Percentiles rank a stretch among this genome's conserved stretches.
Evolutionary conservation across 92 coral and sea anemone species (phyloP).

Genomic region (Pocillopora meandrina): DNA sequence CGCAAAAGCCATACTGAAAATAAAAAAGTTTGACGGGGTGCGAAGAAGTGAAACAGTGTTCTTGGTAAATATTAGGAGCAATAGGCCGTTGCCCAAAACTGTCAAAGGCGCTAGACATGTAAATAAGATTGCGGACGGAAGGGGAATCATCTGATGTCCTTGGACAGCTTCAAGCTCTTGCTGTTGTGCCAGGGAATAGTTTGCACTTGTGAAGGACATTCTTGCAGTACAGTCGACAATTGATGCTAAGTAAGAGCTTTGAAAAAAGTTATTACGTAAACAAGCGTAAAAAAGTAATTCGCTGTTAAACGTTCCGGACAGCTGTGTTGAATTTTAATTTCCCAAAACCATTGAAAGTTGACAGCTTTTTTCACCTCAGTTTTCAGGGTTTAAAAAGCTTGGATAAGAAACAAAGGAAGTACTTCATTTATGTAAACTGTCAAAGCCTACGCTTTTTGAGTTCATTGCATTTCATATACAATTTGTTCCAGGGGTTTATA

Average conservation of each 20-base stretch:
- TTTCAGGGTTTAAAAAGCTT: neutral
- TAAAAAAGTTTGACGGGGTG: constrained; percentile 58
- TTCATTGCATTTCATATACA: neutral
- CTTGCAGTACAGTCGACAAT: neutral
- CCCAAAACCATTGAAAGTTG: neutral
- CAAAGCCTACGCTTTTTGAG: neutral
- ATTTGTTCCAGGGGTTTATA: neutral
- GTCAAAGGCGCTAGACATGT: constrained; percentile 49
- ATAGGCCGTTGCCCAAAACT: constrained; percentile 56
- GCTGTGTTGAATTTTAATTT: neutral
- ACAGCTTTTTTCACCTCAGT: neutral
- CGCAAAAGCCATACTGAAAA: constrained; percentile 65
- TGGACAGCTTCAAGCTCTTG: neutral
- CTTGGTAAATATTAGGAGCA: constrained; percentile 45
- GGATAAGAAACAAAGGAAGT: constrained; percentile 4
- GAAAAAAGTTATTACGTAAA: constrained; percentile 2
- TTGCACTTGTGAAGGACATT: neutral
- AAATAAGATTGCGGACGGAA: constrained; percentile 28
- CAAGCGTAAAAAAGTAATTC: neutral
- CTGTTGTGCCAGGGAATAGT: neutral
- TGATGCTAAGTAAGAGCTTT: too few species aligned
- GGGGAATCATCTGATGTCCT: constrained; percentile 13
- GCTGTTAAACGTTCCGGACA: neutral
- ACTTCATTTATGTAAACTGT: neutral
- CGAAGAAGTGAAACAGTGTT: constrained; percentile 46